Conservation (phyloP, 2,113 vertebrate genomes). For the Archocentrus centrarchus region DNA sequence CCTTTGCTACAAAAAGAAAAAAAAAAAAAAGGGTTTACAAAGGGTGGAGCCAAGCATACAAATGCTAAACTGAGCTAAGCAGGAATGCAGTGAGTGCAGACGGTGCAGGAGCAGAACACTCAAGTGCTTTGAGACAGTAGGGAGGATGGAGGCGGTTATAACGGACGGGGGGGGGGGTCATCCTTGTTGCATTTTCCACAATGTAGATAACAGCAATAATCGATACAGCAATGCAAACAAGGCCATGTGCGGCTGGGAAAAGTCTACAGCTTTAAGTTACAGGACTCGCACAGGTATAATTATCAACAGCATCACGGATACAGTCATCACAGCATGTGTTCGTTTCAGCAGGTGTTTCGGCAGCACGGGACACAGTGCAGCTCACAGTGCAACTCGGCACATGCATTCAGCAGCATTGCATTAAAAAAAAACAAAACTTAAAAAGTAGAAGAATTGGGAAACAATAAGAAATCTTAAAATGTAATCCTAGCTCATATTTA, state of each 20-base stretch:
- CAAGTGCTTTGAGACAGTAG: constrained; percentile 69
- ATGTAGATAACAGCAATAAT: constrained; percentile 50
- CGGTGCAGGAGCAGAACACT: constrained; percentile 66
- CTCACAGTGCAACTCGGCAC: constrained; percentile 66
- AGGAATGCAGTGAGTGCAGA: constrained; percentile 69
- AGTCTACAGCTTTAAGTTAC: constrained; percentile 27
- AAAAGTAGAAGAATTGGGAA: neutral
- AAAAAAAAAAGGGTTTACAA: constrained; percentile 35
- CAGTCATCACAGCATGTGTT: constrained; percentile 28
- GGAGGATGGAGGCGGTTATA: neutral
- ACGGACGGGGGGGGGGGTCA: constrained; percentile 24
- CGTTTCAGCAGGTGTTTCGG: constrained; percentile 55
- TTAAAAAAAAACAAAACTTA: constrained; percentile 24
- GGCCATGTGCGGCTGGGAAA: constrained; percentile 18
- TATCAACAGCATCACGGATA: constrained; percentile 9
- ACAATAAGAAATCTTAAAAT: constrained; percentile 48
- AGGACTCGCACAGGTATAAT: constrained; percentile 28
- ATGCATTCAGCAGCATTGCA: constrained; percentile 73
- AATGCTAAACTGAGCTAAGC: constrained; percentile 60
- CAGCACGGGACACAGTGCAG: constrained; percentile 62
- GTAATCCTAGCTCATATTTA: constrained; percentile 61
- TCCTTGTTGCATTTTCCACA: constrained; percentile 27
- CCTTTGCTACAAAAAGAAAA: constrained; percentile 63
- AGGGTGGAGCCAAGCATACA: constrained; percentile 50
- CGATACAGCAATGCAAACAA: constrained; percentile 4